Evolutionary conservation across 2,113 vertebrate genomes (phyloP), one percentile per base, ranked within the genome.

Genomic region (Rhinoderma darwinii): DNA sequence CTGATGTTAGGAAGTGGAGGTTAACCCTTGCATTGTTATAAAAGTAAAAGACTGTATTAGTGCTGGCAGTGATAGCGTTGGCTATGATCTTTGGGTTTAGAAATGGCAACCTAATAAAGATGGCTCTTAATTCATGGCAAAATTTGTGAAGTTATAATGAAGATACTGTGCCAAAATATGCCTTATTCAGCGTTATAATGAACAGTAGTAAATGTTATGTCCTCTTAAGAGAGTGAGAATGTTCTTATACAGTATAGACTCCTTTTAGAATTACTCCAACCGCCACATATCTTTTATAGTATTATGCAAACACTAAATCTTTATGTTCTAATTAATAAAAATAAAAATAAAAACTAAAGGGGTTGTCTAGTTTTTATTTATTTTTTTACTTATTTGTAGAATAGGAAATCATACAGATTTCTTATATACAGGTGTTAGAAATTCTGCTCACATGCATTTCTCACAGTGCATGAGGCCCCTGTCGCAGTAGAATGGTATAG

Each of bases 11-110:
- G 68, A 84, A 84, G 41, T 47, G 41, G 20, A 66, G 20, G n/a
- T 76, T 76, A 84, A 74, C 68, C 68, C 32, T 75, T 59, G 83
- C 72, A 44, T 32, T 84, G 35, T 12, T 59, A 84, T 5, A 18
- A 27, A 63, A 2, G 14, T 44, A 30, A 63, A 30, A 37, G 17
- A 54, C 18, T 25, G 15, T 35, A 37, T 41, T 20, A 9, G 6
- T 27, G n/a, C 27, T 27, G 18, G 4, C n/a, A 30, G 18, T 18
- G 50, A 7, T 9, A 27, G 22, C 18, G 5, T 3, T 43, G 70
- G 37, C 18, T 41, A 20, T 25, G 5, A 41, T 73, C 22, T 73
- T 20, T 25, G 22, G 37, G 9, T 43, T n/a, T 43, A 6, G 37
- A 15, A 73, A 14, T 43, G 39, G 37, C 72, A 74, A 25, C 0